phyloP scores from a whole-genome alignment of 1,140 invertebrate species.

The Phymorhynchus buccinoides region DNA sequence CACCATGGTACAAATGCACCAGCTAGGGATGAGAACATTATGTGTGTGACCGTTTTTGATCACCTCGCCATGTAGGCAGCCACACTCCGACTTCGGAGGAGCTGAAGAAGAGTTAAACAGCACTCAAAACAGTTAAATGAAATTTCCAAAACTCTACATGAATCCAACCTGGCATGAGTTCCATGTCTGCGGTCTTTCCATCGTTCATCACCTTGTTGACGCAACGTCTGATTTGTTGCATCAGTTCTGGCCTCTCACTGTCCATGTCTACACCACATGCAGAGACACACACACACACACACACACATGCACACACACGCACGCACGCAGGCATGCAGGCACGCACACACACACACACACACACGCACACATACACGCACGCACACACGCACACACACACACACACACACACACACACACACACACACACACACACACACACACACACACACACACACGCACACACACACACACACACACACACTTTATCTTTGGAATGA shows the following conservation, averaged over 20 bases:
- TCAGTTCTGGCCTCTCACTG: constrained; percentile 57
- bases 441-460: background rate
- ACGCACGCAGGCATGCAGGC: too few relatives aligned
- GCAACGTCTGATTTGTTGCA: constrained; percentile 53
- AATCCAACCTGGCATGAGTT: background rate
- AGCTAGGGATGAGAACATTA: too few relatives aligned
- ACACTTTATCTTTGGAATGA: background rate
- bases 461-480: background rate
- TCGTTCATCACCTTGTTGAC: constrained; percentile 46
- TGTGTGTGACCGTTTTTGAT: too few relatives aligned
- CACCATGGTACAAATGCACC: too few relatives aligned
- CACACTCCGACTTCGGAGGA: too few relatives aligned
- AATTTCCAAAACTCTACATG: too few relatives aligned
- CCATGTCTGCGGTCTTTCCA: constrained; percentile 38
- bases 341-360: background rate
- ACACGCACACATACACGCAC: background rate
- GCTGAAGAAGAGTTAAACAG: too few relatives aligned
- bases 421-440: background rate
- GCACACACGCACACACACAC: background rate
- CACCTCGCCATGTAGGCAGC: too few relatives aligned
- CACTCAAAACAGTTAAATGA: too few relatives aligned
- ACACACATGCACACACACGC: background rate
- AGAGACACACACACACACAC: constrained; percentile 23
- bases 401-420: background rate
- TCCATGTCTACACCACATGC: constrained; percentile 47